phyloP scores from a whole-genome alignment of 2,888 invertebrate species.

The Pristionchus entomophagus region DNA sequence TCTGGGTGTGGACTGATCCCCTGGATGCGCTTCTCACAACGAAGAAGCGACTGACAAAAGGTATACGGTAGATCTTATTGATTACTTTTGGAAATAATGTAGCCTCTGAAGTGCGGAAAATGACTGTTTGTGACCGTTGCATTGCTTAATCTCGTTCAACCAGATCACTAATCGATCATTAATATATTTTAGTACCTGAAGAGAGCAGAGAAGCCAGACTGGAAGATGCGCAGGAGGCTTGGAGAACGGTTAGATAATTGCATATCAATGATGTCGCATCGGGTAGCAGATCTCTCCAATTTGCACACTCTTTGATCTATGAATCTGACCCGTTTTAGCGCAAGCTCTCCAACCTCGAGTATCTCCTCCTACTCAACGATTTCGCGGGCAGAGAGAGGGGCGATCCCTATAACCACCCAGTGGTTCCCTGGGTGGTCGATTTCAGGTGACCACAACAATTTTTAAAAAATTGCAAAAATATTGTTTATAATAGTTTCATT shows the following conservation, averaged over 20 bases:
- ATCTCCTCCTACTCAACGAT: conserved; percentile 88
- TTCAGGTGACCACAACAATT: conserved; percentile 81
- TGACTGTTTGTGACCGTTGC: too few relatives aligned
- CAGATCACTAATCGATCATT: not conserved
- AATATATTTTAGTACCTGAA: conserved; percentile 19
- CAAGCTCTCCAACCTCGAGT: conserved; percentile 91
- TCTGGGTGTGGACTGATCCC: conserved; percentile 46
- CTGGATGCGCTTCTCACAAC: conserved; percentile 31
- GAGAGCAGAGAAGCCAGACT: not conserved
- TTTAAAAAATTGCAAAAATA: too few relatives aligned
- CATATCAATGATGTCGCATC: too few relatives aligned
- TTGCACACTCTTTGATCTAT: too few relatives aligned
- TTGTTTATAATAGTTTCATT: too few relatives aligned
- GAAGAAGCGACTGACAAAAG: conserved; percentile 17
- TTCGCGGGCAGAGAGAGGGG: conserved; percentile 83
- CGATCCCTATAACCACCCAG: conserved; percentile 92
- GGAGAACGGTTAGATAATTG: not conserved
- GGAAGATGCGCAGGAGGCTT: conserved; percentile 31
- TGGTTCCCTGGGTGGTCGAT: conserved; percentile 97
- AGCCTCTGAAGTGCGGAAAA: too few relatives aligned
- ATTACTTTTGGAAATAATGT: too few relatives aligned
- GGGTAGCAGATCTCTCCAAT: too few relatives aligned
- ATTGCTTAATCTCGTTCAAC: too few relatives aligned
- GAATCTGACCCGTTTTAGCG: conserved; percentile 93
- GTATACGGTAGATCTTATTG: conserved; percentile 30